Evolutionary conservation across 2,888 invertebrate species (phyloP), one percentile per base, ranked within the genome.

Genomic region (Phengaris arion): DNA sequence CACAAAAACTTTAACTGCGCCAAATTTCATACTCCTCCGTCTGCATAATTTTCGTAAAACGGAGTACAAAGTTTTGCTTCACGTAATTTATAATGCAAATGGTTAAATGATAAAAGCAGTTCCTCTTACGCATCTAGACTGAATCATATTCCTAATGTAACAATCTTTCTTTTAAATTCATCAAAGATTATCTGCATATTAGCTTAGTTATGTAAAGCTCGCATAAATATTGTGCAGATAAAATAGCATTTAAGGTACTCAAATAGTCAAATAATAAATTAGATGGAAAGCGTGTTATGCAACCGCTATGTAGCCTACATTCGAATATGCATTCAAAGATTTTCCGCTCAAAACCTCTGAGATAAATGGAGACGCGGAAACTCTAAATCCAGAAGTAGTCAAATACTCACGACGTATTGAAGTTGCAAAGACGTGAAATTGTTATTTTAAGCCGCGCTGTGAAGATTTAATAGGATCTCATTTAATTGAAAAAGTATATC

Each of bases 241-340:
- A 51, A 70, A 64, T 9, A 70, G 10, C 70, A 59, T 64, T 64
- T 45, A 64, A 64, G 35, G 35, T 35, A 64, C 12, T 2, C 13
- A 22, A 64, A 64, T 64, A 45, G 35, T 64, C 13, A 45, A 77
- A 69, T 52, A 13, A 70, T 59, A 75, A 73, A 54, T 74, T 13
- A 45, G 15, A 57, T 13, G 12, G 64, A 59, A 48, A 15, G 48
- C 48, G 74, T 51, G 72, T 72, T 72, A 35, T 72, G 72, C 72
- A 72, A 54, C 52, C 72, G 35, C 51, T 13, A 35, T 22, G 52
- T 22, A 72, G 45, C 72, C 72, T 72, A 35, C 51, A 72, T 54
- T 54, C 54, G 52, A 52, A 72, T 72, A 54, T 72, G 72, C 54
- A 72, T 72, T 72, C 54, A 72, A 72, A 72, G 72, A 54, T 54